phyloP scores from a whole-genome alignment of 2,888 invertebrate species.

The Muschampia staudingeri region DNA sequence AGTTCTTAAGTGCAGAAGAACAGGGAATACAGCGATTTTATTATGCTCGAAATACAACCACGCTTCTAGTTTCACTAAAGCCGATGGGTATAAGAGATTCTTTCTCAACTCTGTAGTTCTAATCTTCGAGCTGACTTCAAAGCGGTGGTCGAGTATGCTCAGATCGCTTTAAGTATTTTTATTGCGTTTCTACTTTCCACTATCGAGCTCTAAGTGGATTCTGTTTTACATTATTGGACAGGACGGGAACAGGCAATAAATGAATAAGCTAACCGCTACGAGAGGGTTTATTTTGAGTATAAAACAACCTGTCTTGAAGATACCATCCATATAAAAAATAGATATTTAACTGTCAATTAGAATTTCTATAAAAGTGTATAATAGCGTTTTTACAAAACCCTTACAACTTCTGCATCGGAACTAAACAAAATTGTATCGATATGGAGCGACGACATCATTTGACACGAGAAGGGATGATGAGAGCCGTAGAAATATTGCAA shows the following conservation, averaged over 20 bases:
- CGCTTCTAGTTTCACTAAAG: slow-evolving; percentile 18
- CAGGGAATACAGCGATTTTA: background rate
- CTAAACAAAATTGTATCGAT: too few species aligned
- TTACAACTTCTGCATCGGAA: too few species aligned
- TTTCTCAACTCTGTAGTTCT: slow-evolving; percentile 38
- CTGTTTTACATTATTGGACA: slow-evolving; percentile 52
- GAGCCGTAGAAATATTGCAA: too few species aligned
- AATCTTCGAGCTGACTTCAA: slow-evolving; percentile 44
- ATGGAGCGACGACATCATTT: too few species aligned
- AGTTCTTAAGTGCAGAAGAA: background rate
- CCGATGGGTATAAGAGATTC: slow-evolving; percentile 22
- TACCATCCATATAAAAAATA: background rate
- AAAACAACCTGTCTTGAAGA: background rate
- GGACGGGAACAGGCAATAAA: slow-evolving; percentile 39
- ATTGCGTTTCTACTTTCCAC: slow-evolving; percentile 53
- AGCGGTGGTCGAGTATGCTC: slow-evolving; percentile 45
- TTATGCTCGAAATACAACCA: slow-evolving; percentile 17
- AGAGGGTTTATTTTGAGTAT: background rate
- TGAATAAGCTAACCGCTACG: slow-evolving; percentile 25
- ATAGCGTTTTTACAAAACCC: too few species aligned
- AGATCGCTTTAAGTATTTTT: slow-evolving; percentile 48
- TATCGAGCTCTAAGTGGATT: slow-evolving; percentile 52
- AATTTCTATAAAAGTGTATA: too few species aligned
- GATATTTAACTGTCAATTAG: too few species aligned
- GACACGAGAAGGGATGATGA: too few species aligned